Percentiles rank a stretch among this genome's conserved stretches.
phyloP scores from a whole-genome alignment of 2,797 vertebrate species.

The Brotula barbata region DNA sequence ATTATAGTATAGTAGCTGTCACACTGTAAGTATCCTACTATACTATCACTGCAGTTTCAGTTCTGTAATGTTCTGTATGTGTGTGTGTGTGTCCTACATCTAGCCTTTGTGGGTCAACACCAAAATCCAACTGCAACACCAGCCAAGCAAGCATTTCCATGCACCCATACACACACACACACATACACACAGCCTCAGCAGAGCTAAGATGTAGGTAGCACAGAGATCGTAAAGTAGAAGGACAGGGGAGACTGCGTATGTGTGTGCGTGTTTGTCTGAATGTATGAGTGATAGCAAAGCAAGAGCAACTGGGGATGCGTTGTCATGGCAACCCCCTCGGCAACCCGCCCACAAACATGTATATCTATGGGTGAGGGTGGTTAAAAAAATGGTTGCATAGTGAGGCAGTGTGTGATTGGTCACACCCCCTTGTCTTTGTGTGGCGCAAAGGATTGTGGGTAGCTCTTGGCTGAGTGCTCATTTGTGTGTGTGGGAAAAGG shows the following conservation, averaged over 20 bases:
- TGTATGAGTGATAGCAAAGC: constrained; percentile 25
- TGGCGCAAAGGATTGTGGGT: constrained; percentile 89
- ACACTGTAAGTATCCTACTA: not conserved
- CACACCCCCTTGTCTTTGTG: constrained; percentile 97
- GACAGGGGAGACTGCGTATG: not conserved
- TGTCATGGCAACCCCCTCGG: constrained; percentile 86
- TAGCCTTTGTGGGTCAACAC: constrained; percentile 64
- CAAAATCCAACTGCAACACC: constrained; percentile 60
- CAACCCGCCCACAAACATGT: constrained; percentile 83
- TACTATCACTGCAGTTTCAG: constrained; percentile 8
- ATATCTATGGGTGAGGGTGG: constrained; percentile 84
- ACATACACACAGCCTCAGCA: constrained; percentile 6
- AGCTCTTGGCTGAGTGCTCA: constrained; percentile 87
- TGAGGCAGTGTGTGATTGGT: constrained; percentile 90
- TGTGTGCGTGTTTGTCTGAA: constrained; percentile 1
- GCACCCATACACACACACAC: constrained; percentile 4
- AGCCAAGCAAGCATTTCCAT: constrained; percentile 21
- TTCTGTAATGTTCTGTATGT: constrained; percentile 30
- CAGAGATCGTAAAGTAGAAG: constrained; percentile 18
- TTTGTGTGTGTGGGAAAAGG: constrained; percentile 79
- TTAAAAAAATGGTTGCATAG: constrained; percentile 72
- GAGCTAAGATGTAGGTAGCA: constrained; percentile 5
- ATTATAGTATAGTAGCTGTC: too few species aligned
- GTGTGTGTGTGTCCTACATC: constrained; percentile 56
- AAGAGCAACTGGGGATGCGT: constrained; percentile 84